Base-by-base conservation (phyloP, 2,888 invertebrate species). In the Diarsia mendica region DNA sequence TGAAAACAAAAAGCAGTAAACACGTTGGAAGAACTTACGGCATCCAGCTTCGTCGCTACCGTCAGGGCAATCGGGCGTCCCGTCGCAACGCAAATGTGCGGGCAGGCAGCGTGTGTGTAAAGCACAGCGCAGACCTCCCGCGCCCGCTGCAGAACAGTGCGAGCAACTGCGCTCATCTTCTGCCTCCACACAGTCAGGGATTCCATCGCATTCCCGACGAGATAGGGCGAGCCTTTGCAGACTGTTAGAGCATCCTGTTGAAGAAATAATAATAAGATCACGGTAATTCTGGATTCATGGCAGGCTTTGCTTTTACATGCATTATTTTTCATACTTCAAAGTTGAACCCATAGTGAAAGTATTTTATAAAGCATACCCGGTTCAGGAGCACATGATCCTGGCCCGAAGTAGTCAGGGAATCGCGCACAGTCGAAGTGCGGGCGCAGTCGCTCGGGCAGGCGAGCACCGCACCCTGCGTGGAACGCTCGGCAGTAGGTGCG, bases 1-100 rank as follows among this genome's bases (percentile, higher is more conserved):
- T 3, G 4, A 48, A 55, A 28, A 28, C 15, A 49, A 58, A 33
- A 23, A n/a, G 13, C n/a, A 39, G 20, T 68, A 18, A 69, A 28
- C 0, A 48, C 39, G 39, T n/a, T 79, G 6, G 11, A 44, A 55
- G 10, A 75, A 97, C 98, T 97, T 95, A 99, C 99, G 95, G 91
- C 99, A 99, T 85, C 98, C 98, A 88, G 98, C 97, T 92, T 99
- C 99, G 89, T 99, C 99, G 83, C 98, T 98, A 51, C 98, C 98
- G 92, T 98, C 98, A 0, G 98, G 98, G 89, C 99, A 99, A 93
- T 99, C 98, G 0, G 97, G 96, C 72, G 97, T 97, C 68, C 98
- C 98, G 90, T 99, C 98, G 91, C 99, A 99, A 77, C 98, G 97
- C 86, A 98, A 97, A 72, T 97, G 97, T 13, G 95, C 94, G 0